Evolutionary conservation across 2,888 invertebrate species (phyloP).

Genomic region (Euzophera pinguis): DNA sequence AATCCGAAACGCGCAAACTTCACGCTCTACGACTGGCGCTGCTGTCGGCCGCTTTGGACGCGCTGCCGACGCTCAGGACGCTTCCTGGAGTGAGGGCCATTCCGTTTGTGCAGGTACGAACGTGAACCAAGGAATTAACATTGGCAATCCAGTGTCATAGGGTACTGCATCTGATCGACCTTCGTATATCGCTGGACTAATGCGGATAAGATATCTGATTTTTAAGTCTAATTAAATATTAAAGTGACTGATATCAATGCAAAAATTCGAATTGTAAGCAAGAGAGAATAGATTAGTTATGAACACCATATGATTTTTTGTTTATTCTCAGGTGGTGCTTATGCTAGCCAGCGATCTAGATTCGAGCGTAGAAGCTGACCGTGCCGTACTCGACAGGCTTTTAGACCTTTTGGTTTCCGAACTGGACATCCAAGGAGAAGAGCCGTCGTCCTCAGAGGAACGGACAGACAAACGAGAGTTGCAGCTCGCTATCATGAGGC

Average conservation of each 20-base stretch:
- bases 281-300: too few relatives aligned
- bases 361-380: conserved; percentile 89
- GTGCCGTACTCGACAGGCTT: conserved; percentile 86
- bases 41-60: conserved; percentile 87
- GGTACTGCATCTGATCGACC: too few relatives aligned
- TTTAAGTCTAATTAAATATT: too few relatives aligned
- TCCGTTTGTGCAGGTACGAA: conserved; percentile 91
- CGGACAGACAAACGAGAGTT: conserved; percentile 89
- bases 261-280: too few relatives aligned
- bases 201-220: too few relatives aligned
- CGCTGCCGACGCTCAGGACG: conserved; percentile 86
- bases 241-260: too few relatives aligned
- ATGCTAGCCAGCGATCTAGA: conserved; percentile 95
- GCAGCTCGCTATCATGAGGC: conserved; percentile 91
- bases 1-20: conserved; percentile 75
- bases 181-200: too few relatives aligned
- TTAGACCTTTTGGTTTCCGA: conserved; percentile 86
- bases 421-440: conserved; percentile 82
- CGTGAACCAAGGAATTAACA: too few relatives aligned
- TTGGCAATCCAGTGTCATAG: too few relatives aligned
- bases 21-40: conserved; percentile 85
- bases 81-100: conserved; percentile 92
- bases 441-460: conserved; percentile 57
- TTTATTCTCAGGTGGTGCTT: conserved; percentile 83
- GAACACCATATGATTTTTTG: background rate